Conservation (phyloP, 2,113 vertebrate genomes). For the Pholis gunnellus region DNA sequence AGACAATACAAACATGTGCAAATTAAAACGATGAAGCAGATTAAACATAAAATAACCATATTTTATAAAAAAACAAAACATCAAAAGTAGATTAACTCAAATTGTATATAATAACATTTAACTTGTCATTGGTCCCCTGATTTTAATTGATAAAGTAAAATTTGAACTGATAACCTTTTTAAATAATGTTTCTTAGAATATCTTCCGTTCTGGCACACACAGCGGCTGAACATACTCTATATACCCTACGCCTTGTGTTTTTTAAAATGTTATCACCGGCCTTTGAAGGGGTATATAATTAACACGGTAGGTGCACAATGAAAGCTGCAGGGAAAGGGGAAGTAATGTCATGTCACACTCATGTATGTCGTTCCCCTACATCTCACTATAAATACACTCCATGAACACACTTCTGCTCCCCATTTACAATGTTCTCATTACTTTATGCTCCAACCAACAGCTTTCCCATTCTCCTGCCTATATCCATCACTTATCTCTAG, state of each 20-base stretch:
- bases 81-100: too few species aligned
- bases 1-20: too few species aligned
- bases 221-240: not conserved
- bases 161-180: not conserved
- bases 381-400: not conserved
- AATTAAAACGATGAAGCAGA: too few species aligned
- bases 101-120: too few species aligned
- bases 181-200: not conserved
- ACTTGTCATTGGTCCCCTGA: not conserved
- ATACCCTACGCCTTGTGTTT: not conserved
- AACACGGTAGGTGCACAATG: not conserved
- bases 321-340: not conserved
- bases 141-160: not conserved
- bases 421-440: not conserved
- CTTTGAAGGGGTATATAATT: not conserved
- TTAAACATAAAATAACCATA: too few species aligned
- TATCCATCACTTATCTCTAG: slow-evolving; percentile 25
- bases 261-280: not conserved
- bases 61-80: too few species aligned
- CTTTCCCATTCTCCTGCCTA: not conserved
- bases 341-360: not conserved
- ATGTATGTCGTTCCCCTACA: not conserved
- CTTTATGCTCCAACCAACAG: not conserved
- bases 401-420: not conserved
- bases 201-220: not conserved